Evolutionary conservation across 2,888 invertebrate genomes (phyloP).

Genomic region (Temnothorax unifasciatus): DNA sequence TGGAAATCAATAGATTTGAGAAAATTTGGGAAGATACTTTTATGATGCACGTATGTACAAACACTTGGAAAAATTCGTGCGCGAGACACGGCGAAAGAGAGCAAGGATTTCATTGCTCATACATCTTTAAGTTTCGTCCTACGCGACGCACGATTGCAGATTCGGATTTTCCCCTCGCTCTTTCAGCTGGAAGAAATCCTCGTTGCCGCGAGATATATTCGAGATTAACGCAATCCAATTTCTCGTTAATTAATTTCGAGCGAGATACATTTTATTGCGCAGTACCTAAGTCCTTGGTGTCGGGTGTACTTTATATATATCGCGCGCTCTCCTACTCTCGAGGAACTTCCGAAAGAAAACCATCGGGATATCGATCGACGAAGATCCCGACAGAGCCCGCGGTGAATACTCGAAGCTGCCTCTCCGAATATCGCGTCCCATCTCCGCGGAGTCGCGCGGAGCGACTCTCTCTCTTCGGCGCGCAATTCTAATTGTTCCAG

Average conservation of each 20-base stretch:
- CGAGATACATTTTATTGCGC: neutral
- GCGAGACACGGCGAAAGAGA: neutral
- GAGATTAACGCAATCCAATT: neutral
- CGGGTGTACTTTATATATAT: neutral
- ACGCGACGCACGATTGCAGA: neutral
- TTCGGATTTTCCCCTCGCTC: neutral
- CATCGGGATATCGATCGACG: constrained; percentile 33
- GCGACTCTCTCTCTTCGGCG: constrained; percentile 23
- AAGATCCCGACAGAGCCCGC: constrained; percentile 22
- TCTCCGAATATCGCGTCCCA: constrained; percentile 30
- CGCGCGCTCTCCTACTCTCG: constrained; percentile 22
- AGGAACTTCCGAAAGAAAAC: constrained; percentile 31
- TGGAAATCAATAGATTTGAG: constrained; percentile 52
- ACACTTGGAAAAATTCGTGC: constrained; percentile 58
- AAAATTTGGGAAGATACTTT: neutral
- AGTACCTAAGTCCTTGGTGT: neutral
- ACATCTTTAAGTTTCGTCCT: neutral
- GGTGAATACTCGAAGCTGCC: constrained; percentile 9
- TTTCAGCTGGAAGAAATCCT: neutral
- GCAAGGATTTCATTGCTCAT: neutral
- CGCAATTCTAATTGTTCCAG: constrained; percentile 43
- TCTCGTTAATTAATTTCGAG: neutral
- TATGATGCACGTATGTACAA: too few relatives aligned
- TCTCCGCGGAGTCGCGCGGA: constrained; percentile 10
- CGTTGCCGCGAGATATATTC: too few relatives aligned